These are phyloP conservation scores for Eupithecia vulgata DNA, from an alignment of 2,888 invertebrate genomes.

Conservation along the genomic window DNA sequence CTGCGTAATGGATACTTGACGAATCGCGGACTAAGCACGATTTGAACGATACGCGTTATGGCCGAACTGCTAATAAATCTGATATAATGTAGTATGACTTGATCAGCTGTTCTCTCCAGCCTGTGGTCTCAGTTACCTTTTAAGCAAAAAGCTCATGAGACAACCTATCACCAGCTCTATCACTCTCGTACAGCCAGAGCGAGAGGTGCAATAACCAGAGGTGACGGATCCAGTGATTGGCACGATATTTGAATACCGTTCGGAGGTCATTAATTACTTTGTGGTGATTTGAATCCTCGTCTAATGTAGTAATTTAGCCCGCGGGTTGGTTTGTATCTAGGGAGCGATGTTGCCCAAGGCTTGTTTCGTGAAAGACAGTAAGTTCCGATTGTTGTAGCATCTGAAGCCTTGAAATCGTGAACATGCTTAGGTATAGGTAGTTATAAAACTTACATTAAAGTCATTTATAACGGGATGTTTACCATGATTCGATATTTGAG, in stretches of 20 bases:
- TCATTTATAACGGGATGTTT: no score
- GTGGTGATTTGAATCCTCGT: constrained; percentile 43
- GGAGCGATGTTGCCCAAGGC: background rate
- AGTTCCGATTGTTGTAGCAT: no score
- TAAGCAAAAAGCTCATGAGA: constrained; percentile 44
- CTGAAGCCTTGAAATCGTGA: no score
- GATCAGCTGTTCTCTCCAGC: constrained; percentile 20
- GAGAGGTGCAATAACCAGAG: constrained; percentile 35
- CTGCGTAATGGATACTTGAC: no score
- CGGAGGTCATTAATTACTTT: constrained; percentile 44
- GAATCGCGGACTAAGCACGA: background rate
- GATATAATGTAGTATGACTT: background rate
- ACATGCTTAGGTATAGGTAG: no score
- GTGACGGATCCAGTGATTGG: constrained; percentile 52
- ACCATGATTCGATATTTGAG: no score
- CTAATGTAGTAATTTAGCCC: constrained; percentile 12
- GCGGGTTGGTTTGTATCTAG: constrained; percentile 1
- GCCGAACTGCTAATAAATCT: background rate
- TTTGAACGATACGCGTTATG: background rate
- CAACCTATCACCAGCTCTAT: constrained; percentile 31
- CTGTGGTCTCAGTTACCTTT: constrained; percentile 40
- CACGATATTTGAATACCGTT: constrained; percentile 61
- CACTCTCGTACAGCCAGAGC: constrained; percentile 11
- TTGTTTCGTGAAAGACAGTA: background rate
- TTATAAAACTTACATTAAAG: no score